Percentiles rank a stretch among this genome's conserved stretches.
These are phyloP conservation scores for Tiliacea aurago DNA, from an alignment of 2,888 invertebrate genomes.

Conservation along the genomic window DNA sequence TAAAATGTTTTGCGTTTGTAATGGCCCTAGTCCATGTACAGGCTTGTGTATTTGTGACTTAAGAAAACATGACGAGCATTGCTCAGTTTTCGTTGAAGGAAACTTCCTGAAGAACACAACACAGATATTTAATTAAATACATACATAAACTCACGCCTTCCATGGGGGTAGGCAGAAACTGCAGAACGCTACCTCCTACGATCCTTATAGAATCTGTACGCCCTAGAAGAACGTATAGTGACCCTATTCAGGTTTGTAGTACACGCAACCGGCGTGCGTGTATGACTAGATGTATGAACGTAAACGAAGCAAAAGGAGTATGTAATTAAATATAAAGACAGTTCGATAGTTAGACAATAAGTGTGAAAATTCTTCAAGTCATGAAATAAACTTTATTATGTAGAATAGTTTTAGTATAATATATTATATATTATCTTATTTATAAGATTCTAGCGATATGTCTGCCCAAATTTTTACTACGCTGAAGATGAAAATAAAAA, in stretches of 20 bases:
- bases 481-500: constrained; percentile 76
- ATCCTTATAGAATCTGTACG: neutral
- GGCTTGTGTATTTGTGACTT: neutral
- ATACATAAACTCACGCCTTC: neutral
- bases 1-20: neutral
- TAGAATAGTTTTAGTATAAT: constrained; percentile 71
- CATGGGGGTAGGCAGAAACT: neutral
- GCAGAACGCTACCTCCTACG: neutral
- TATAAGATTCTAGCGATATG: constrained; percentile 88
- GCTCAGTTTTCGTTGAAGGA: constrained; percentile 21
- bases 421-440: constrained; percentile 81
- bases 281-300: neutral
- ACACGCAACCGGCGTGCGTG: neutral
- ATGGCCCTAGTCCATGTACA: neutral
- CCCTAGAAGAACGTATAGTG: neutral
- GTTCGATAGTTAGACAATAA: constrained; percentile 50
- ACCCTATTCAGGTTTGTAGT: neutral
- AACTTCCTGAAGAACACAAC: neutral
- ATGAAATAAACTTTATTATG: constrained; percentile 73
- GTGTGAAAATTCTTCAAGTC: constrained; percentile 66
- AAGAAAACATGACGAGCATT: constrained; percentile 3
- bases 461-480: constrained; percentile 87
- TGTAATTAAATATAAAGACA: constrained; percentile 4
- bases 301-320: neutral
- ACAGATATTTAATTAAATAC: neutral